phyloP scores from a whole-genome alignment of 2,888 invertebrate species.

The Pyrgus malvae region DNA sequence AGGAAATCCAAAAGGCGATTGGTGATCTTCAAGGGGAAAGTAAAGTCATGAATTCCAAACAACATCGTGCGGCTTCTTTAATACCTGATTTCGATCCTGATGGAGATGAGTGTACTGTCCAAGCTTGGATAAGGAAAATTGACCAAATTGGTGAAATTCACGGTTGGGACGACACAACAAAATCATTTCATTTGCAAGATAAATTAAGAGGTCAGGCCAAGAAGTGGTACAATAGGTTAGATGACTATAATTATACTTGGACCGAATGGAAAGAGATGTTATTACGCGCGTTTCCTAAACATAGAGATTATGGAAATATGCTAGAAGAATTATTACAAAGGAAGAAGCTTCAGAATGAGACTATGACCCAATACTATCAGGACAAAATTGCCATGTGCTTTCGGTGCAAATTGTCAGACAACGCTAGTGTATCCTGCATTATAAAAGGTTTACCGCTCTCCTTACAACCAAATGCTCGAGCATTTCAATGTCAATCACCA shows the following conservation, averaged over 20 bases:
- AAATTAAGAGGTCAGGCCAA: constrained; percentile 38
- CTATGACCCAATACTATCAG: constrained; percentile 43
- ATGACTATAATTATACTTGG: constrained; percentile 39
- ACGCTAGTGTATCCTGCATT: constrained; percentile 26
- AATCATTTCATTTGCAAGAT: constrained; percentile 36
- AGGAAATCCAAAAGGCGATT: too few relatives aligned
- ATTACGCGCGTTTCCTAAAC: constrained; percentile 36
- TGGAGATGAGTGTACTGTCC: too few relatives aligned
- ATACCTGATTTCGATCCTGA: too few relatives aligned
- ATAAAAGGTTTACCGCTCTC: constrained; percentile 17
- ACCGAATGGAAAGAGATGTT: constrained; percentile 39
- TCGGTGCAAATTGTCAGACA: constrained; percentile 15
- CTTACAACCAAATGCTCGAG: constrained; percentile 35
- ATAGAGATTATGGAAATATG: constrained; percentile 35
- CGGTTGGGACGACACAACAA: constrained; percentile 34
- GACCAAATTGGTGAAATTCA: constrained; percentile 34
- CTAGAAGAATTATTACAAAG: constrained; percentile 36
- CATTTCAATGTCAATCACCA: constrained; percentile 36
- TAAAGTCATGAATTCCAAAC: too few relatives aligned
- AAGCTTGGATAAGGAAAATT: too few relatives aligned
- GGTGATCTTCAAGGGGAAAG: too few relatives aligned
- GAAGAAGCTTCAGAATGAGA: constrained; percentile 33
- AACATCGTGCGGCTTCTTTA: too few relatives aligned
- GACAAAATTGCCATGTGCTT: constrained; percentile 36
- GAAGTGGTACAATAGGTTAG: constrained; percentile 38